These are phyloP conservation scores for Pseudoips prasinana DNA, from an alignment of 2,888 invertebrate species.

Conservation along the genomic window DNA sequence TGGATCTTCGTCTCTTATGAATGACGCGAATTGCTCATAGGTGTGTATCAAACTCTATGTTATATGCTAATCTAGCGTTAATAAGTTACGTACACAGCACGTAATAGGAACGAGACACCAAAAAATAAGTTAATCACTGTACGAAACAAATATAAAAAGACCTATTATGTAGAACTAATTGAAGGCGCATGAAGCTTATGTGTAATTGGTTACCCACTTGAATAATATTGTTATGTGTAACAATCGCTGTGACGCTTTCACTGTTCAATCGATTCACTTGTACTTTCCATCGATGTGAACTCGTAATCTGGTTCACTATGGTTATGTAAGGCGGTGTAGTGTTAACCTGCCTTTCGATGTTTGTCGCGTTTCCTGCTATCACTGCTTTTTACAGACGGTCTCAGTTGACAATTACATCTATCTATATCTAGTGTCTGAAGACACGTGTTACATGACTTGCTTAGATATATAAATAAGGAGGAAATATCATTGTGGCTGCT, in stretches of 20 bases:
- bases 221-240: constrained; percentile 37
- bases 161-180: constrained; percentile 8
- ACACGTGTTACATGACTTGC: too few relatives aligned
- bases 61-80: too few relatives aligned
- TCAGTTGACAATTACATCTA: too few relatives aligned
- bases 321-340: constrained; percentile 27
- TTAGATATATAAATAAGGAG: too few relatives aligned
- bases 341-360: constrained; percentile 6
- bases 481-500: too few relatives aligned
- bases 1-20: too few relatives aligned
- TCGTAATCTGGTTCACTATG: constrained; percentile 33
- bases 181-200: constrained; percentile 4
- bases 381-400: not conserved
- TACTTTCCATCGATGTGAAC: constrained; percentile 35
- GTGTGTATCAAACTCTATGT: too few relatives aligned
- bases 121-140: not conserved
- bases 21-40: too few relatives aligned
- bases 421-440: too few relatives aligned
- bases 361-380: constrained; percentile 5
- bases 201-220: constrained; percentile 20
- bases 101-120: too few relatives aligned
- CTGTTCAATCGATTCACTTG: constrained; percentile 40
- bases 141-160: constrained; percentile 12
- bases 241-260: constrained; percentile 39
- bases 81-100: too few relatives aligned